Percentiles rank a stretch among this genome's conserved stretches.
Conservation (phyloP, 2,113 vertebrate species). For the Tragulus kanchil region DNA sequence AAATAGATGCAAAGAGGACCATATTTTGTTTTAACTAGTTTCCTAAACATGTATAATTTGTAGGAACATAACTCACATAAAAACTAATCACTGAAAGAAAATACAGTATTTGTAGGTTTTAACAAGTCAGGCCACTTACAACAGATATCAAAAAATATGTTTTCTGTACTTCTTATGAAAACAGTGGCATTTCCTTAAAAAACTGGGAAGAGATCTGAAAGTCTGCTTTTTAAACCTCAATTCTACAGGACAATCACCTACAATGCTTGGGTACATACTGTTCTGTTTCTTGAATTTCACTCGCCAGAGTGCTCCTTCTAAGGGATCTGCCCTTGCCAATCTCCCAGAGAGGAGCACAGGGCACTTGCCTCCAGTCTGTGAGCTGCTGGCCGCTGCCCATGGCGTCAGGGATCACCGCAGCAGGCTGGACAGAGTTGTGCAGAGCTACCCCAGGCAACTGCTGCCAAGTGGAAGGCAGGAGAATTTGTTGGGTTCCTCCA, state of each 20-base stretch:
- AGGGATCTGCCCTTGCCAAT: neutral
- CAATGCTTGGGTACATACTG: slow-evolving; percentile 59
- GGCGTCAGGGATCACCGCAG: slow-evolving; percentile 92
- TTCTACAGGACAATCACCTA: slow-evolving; percentile 73
- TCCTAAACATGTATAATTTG: slow-evolving; percentile 51
- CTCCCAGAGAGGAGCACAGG: neutral
- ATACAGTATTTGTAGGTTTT: slow-evolving; percentile 44
- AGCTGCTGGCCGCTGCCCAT: slow-evolving; percentile 90
- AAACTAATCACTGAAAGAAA: slow-evolving; percentile 61
- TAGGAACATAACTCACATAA: slow-evolving; percentile 60
- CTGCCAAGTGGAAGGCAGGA: slow-evolving; percentile 98
- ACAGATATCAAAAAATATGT: slow-evolving; percentile 57
- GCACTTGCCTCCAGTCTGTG: slow-evolving; percentile 94
- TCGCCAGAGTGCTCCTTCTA: neutral
- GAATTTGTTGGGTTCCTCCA: slow-evolving; percentile 96
- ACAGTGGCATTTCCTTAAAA: slow-evolving; percentile 52
- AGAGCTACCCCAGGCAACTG: slow-evolving; percentile 97
- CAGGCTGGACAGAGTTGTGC: slow-evolving; percentile 94
- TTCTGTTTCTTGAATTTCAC: slow-evolving; percentile 76
- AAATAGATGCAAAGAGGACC: slow-evolving; percentile 37
- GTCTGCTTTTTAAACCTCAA: slow-evolving; percentile 72
- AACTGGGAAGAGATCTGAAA: neutral
- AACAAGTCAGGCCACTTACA: slow-evolving; percentile 57
- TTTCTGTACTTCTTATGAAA: slow-evolving; percentile 65
- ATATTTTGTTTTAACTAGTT: slow-evolving; percentile 54